Evolutionary conservation across 2,797 vertebrate genomes (phyloP).

Genomic region (Mus caroli): DNA sequence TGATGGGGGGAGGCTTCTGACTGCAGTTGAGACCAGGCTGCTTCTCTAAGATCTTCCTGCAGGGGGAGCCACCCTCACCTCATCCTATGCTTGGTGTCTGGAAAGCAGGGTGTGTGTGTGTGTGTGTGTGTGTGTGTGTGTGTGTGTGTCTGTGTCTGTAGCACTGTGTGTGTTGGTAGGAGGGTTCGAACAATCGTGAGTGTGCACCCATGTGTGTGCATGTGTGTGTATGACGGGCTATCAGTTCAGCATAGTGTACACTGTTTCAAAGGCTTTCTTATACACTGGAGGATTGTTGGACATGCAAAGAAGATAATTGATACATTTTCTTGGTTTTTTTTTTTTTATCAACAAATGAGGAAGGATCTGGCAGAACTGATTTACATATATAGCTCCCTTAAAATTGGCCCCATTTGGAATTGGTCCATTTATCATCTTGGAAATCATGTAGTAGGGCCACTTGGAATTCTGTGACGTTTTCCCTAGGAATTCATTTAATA

Average conservation of each 20-base stretch:
- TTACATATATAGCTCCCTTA: neutral
- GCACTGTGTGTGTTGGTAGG: too few species aligned
- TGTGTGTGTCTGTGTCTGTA: too few species aligned
- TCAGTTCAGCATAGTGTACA: neutral
- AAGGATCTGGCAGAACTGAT: neutral
- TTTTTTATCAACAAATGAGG: constrained; percentile 20
- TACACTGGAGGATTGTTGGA: neutral
- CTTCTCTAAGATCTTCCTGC: neutral
- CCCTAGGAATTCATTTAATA: constrained; percentile 16
- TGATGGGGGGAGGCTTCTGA: neutral
- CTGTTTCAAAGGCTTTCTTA: neutral
- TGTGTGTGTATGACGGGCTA: neutral
- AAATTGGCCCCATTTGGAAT: neutral
- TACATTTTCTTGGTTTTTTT: neutral
- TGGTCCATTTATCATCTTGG: neutral
- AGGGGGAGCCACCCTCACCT: neutral
- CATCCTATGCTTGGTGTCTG: neutral
- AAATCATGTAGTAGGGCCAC: neutral
- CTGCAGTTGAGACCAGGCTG: neutral
- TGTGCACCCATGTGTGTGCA: neutral
- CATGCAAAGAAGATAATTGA: neutral
- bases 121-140: neutral
- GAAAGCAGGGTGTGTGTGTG: neutral
- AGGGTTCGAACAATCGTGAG: too few species aligned
- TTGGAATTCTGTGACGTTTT: constrained; percentile 12